Percentiles rank a stretch among this genome's conserved stretches.
Evolutionary conservation across 1,140 invertebrate genomes (phyloP).

Genomic region (Aphaenogaster rudis): DNA sequence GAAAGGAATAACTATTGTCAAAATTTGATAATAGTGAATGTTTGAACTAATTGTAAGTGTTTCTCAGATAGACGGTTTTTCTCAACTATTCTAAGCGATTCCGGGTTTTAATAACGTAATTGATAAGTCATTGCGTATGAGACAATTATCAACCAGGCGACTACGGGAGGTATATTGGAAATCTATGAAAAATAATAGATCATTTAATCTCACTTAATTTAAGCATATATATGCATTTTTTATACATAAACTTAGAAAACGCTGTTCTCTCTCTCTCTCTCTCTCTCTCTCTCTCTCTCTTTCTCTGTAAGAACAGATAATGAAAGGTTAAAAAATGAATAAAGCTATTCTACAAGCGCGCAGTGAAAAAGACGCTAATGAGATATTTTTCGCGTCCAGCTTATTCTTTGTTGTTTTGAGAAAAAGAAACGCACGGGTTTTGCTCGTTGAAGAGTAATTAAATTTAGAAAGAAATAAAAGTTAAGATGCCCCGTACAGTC

Average conservation of each 20-base stretch:
- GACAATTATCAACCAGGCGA: background rate
- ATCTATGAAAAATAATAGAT: conserved; percentile 1
- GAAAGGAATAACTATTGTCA: background rate
- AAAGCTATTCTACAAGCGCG: background rate
- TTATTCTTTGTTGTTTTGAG: background rate
- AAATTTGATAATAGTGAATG: background rate
- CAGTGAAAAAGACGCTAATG: conserved; percentile 9
- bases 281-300: background rate
- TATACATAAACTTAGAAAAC: background rate
- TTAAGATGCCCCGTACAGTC: background rate
- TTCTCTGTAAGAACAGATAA: background rate
- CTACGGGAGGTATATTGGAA: background rate
- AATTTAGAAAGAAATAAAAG: conserved; percentile 1
- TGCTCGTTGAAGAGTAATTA: background rate
- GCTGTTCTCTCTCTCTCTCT: background rate
- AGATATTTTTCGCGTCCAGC: background rate
- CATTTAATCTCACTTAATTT: background rate
- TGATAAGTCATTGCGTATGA: background rate
- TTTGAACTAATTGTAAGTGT: background rate
- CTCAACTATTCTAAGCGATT: background rate
- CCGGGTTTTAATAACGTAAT: background rate
- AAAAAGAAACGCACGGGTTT: background rate
- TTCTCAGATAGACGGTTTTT: background rate
- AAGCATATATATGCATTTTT: background rate
- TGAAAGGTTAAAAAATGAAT: background rate